Evolutionary conservation across 2,888 invertebrate genomes (phyloP), one percentile per base, ranked within the genome.

Genomic region (Acanthacorydalis orientalis): DNA sequence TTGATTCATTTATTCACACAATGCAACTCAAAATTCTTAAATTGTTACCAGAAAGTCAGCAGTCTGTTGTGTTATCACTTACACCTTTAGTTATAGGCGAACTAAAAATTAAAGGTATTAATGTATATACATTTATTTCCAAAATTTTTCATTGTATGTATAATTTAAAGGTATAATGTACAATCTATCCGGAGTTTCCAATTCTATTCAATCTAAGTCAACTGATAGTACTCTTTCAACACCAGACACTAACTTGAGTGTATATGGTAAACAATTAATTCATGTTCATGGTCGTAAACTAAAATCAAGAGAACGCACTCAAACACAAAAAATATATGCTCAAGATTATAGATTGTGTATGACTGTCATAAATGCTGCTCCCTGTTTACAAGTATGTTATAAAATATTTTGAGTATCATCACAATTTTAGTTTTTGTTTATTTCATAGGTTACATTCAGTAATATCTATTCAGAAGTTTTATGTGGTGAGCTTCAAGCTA

Each of bases 81-180:
- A 82, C 78, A 4, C 88, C 91, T 1, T 71, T 80, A 51, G 70
- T 74, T 52, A 78, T 80, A 10, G 91, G 92, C 0, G 73, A 77
- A 46, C 65, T 92, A 31, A 72, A 73, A 49, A 73, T 92, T 47
- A 72, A 80, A 51, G 90, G 89, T 37, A 42, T 23, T n/a, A 23
- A 37, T 23, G 2, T 23, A 8, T 31, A 32, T 10, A n/a, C 9
- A 33, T 12, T 40, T 14, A 3, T 4, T 15, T 12, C 14, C 9
- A 8, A n/a, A n/a, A 7, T 40, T 40, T 3, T 40, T 14, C 4
- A 12, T 4, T 14, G 14, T 12, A 14, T 43, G 6, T 43, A 16
- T 11, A 31, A 31, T 8, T 45, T 16, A 35, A 11, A 42, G 47
- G 47, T 34, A 31, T 47, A 23, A 23, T 34, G 33, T 42, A 40